Conservation (phyloP, 2,888 invertebrate genomes). For the Euclidia mi region DNA sequence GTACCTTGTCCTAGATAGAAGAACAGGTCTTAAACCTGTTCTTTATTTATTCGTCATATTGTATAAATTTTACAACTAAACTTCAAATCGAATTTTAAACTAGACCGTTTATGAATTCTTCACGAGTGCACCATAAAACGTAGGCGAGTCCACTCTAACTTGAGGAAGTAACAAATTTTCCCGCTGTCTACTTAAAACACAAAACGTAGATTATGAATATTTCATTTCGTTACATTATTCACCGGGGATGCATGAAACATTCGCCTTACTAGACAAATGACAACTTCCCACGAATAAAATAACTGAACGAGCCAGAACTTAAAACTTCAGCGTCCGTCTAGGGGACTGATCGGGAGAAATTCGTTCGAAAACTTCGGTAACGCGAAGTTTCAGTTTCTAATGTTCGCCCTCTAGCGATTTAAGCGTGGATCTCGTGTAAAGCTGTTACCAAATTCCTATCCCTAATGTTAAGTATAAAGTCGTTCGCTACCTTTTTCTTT, state of each 20-base stretch:
- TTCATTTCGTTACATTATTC: conserved; percentile 47
- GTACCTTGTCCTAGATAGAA: too few relatives aligned
- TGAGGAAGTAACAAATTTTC: conserved; percentile 1
- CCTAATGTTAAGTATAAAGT: conserved; percentile 8
- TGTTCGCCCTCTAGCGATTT: conserved; percentile 3
- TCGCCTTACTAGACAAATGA: conserved; percentile 31
- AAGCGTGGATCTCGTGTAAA: conserved; percentile 10
- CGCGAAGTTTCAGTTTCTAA: background rate
- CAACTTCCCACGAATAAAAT: conserved; percentile 26
- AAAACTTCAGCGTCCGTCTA: background rate
- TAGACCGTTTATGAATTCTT: background rate
- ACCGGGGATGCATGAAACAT: conserved; percentile 28
- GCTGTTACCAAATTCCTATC: conserved; percentile 6
- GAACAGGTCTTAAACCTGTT: too few relatives aligned
- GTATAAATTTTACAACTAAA: too few relatives aligned
- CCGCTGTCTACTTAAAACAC: conserved; percentile 4
- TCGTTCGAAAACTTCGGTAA: conserved; percentile 4
- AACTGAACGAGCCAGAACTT: background rate
- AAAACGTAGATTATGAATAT: conserved; percentile 36
- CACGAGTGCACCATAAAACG: background rate
- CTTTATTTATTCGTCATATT: too few relatives aligned
- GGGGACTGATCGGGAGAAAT: background rate
- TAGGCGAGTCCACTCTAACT: background rate
- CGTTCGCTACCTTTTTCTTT: conserved; percentile 2
- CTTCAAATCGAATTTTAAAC: background rate